A percentile compares a stretch with the other conserved stretches of the same genome.
Conservation (phyloP, 2,113 vertebrate species). For the Pristiophorus japonicus region DNA sequence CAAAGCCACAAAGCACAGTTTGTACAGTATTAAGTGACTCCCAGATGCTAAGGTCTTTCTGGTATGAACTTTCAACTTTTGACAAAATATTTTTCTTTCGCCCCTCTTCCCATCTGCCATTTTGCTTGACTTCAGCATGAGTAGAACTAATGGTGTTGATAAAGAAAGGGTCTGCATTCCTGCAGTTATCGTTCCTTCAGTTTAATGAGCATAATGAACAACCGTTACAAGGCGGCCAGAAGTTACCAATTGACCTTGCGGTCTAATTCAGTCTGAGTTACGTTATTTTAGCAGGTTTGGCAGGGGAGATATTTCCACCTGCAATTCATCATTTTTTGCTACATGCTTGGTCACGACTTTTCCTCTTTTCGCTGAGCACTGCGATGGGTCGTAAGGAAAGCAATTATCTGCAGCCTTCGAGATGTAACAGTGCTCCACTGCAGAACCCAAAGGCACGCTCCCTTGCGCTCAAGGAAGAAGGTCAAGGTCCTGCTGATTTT, state of each 20-base stretch:
- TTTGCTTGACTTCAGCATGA: neutral
- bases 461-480: slow-evolving; percentile 63
- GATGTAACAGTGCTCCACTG: slow-evolving; percentile 59
- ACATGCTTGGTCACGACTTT: neutral
- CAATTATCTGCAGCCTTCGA: slow-evolving; percentile 43
- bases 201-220: neutral
- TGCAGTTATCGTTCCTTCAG: neutral
- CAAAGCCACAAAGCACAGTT: neutral
- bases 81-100: neutral
- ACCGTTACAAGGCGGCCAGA: neutral
- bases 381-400: slow-evolving; percentile 58
- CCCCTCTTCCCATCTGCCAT: neutral
- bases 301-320: neutral
- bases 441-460: slow-evolving; percentile 58
- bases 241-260: neutral
- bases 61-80: neutral
- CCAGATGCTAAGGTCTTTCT: neutral
- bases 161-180: neutral
- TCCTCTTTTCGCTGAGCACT: neutral
- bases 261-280: neutral
- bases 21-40: neutral
- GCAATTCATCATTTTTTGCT: neutral
- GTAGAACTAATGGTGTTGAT: neutral
- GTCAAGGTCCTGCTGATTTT: slow-evolving; percentile 56
- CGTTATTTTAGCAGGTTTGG: too few relatives aligned